Evolutionary conservation across 2,113 vertebrate species (phyloP).

Genomic region (Phasianus colchicus): DNA sequence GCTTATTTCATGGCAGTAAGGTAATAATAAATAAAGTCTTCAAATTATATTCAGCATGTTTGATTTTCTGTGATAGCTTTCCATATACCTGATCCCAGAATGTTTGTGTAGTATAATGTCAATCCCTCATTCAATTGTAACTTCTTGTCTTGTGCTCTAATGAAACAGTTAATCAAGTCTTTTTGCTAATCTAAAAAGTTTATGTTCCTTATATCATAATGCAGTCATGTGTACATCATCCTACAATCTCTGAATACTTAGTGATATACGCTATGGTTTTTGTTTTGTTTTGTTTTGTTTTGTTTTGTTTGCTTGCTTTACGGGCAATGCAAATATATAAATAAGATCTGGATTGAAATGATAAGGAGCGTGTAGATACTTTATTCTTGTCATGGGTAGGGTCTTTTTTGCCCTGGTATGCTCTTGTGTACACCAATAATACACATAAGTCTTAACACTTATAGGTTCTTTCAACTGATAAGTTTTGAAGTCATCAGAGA

Average conservation of each 20-base stretch:
- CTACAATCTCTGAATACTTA: background rate
- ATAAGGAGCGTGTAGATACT: background rate
- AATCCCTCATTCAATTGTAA: conserved; percentile 7
- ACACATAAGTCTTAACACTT: background rate
- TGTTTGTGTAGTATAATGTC: conserved; percentile 7
- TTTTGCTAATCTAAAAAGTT: conserved; percentile 15
- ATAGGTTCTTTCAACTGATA: background rate
- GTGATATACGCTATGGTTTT: background rate
- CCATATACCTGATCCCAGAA: background rate
- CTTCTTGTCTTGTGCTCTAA: conserved; percentile 24
- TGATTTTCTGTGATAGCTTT: background rate
- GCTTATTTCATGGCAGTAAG: background rate
- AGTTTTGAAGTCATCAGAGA: background rate
- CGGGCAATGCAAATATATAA: background rate
- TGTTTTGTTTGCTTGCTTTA: accelerated
- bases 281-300: too few species aligned
- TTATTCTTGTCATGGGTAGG: background rate
- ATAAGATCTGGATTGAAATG: background rate
- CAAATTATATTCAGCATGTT: background rate
- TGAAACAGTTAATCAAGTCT: conserved; percentile 45
- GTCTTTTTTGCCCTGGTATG: background rate
- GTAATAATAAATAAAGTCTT: background rate
- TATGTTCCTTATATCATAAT: background rate
- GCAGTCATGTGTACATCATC: background rate
- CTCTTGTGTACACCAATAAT: background rate